These are phyloP conservation scores for Bradypodion ventrale DNA, from an alignment of 2,797 vertebrate genomes.

Conservation along the genomic window DNA sequence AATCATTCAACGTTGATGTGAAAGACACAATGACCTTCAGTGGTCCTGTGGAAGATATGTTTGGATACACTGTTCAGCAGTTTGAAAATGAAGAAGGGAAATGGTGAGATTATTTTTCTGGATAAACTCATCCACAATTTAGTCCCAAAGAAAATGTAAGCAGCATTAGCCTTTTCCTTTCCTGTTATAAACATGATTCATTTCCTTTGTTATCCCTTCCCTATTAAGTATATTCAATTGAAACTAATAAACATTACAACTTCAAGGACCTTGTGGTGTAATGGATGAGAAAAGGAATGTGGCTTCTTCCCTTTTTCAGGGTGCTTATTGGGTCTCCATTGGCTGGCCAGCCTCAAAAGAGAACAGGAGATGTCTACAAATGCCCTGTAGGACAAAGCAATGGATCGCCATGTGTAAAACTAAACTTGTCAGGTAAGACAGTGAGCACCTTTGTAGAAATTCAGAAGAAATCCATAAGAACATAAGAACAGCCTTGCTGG, in stretches of 20 bases:
- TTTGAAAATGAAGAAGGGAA: slow-evolving; percentile 97
- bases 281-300: slow-evolving; percentile 10
- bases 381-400: slow-evolving; percentile 82
- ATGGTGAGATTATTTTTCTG: slow-evolving; percentile 81
- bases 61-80: slow-evolving; percentile 95
- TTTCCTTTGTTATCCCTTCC: not conserved
- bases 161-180: not conserved
- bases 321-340: slow-evolving; percentile 94
- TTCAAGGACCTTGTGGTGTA: not conserved
- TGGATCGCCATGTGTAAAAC: slow-evolving; percentile 81
- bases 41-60: slow-evolving; percentile 93
- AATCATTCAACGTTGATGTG: slow-evolving; percentile 92
- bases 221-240: not conserved
- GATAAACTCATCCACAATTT: not conserved
- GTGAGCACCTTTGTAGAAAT: slow-evolving; percentile 11
- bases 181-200: not conserved
- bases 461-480: not conserved
- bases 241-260: not conserved
- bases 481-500: no score
- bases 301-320: slow-evolving; percentile 76
- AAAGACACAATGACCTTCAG: slow-evolving; percentile 90
- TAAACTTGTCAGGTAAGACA: slow-evolving; percentile 88
- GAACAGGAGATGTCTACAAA: slow-evolving; percentile 96
- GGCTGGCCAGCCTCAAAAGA: slow-evolving; percentile 87
- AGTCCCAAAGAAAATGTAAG: not conserved